phyloP scores from a whole-genome alignment of 2,888 invertebrate species.

The Diarsia brunnea region DNA sequence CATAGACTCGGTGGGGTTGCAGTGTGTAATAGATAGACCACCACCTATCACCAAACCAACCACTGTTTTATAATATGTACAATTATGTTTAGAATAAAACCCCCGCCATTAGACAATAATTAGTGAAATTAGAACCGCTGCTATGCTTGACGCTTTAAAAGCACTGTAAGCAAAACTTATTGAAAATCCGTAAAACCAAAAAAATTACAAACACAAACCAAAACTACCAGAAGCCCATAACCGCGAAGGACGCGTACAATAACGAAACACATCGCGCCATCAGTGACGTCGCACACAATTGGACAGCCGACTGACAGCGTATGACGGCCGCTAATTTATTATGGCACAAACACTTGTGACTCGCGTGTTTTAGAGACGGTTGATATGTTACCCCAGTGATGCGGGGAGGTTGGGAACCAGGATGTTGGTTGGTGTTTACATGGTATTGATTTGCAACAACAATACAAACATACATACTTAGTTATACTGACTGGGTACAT shows the following conservation, averaged over 20 bases:
- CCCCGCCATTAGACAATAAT: neutral
- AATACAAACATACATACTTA: too few species aligned
- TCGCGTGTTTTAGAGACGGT: conserved; percentile 25
- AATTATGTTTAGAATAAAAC: neutral
- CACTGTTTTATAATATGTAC: neutral
- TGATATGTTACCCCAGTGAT: conserved; percentile 21
- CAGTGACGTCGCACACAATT: conserved; percentile 54
- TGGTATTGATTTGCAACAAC: neutral
- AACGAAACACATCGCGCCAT: conserved; percentile 37
- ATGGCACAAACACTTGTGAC: conserved; percentile 42
- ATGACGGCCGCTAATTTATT: conserved; percentile 62
- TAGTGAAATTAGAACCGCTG: too few species aligned
- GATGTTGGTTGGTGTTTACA: neutral
- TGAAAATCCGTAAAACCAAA: neutral
- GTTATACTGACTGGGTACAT: neutral
- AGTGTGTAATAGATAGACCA: neutral
- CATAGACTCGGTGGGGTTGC: neutral
- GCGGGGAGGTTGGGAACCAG: neutral
- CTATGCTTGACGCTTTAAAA: neutral
- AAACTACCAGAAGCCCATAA: conserved; percentile 38
- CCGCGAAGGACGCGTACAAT: conserved; percentile 23
- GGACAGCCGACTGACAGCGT: conserved; percentile 62
- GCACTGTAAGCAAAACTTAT: neutral
- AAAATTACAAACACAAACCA: neutral
- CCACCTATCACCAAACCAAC: neutral